Evolutionary conservation across 2,797 vertebrate species (phyloP).

Genomic region (Cephalopachus bancanus): DNA sequence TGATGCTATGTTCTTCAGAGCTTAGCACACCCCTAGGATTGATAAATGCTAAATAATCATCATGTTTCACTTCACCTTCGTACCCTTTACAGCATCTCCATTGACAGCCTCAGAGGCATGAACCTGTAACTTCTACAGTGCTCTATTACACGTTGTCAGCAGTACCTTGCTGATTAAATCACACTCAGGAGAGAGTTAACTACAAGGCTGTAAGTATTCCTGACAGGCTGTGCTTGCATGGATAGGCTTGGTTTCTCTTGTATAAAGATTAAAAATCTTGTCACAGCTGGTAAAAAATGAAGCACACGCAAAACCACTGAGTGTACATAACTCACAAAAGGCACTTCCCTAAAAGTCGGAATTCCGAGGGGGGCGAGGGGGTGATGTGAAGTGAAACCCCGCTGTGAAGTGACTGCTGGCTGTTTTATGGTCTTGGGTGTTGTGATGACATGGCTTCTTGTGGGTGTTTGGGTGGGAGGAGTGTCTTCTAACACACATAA

Average conservation of each 20-base stretch:
- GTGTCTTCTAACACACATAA: not conserved
- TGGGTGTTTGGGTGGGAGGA: not conserved
- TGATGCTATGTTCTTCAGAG: not conserved
- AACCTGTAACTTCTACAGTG: slow-evolving; percentile 75
- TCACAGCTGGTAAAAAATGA: slow-evolving; percentile 85
- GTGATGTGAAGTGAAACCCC: slow-evolving; percentile 49
- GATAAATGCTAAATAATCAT: slow-evolving; percentile 74
- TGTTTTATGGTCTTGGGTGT: not conserved
- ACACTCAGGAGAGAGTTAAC: slow-evolving; percentile 81
- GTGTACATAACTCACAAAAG: slow-evolving; percentile 82
- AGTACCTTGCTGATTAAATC: slow-evolving; percentile 82
- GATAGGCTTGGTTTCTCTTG: slow-evolving; percentile 81
- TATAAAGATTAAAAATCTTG: slow-evolving; percentile 87
- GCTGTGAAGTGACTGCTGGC: not conserved
- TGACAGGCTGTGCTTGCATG: slow-evolving; percentile 86
- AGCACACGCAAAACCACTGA: slow-evolving; percentile 77
- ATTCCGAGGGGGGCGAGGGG: slow-evolving; percentile 26
- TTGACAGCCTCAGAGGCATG: slow-evolving; percentile 65
- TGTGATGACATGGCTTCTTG: not conserved
- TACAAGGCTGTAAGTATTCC: slow-evolving; percentile 85
- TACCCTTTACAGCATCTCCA: not conserved
- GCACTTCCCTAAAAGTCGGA: slow-evolving; percentile 80
- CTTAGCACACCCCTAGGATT: slow-evolving; percentile 45
- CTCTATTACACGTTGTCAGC: slow-evolving; percentile 82
- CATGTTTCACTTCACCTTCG: slow-evolving; percentile 47